Evolutionary conservation across 2,113 vertebrate genomes (phyloP).

Genomic region (Clupea harengus): DNA sequence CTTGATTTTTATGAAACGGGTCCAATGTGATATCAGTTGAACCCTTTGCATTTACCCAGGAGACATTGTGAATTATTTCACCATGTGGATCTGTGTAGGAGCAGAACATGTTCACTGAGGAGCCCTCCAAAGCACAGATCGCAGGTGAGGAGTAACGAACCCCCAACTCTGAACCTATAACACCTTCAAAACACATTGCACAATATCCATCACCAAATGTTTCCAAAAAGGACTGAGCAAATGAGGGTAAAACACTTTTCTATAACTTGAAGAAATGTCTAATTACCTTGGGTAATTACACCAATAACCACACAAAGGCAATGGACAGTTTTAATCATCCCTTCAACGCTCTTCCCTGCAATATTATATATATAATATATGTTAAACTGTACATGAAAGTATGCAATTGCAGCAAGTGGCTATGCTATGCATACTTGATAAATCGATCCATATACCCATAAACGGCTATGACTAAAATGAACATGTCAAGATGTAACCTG

Average conservation of each 20-base stretch:
- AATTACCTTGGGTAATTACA: too few relatives aligned
- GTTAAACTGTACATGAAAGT: too few relatives aligned
- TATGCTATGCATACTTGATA: too few relatives aligned
- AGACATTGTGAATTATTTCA: neutral
- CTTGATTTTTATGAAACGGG: neutral
- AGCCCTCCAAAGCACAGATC: neutral
- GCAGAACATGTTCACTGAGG: neutral
- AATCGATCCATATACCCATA: too few relatives aligned
- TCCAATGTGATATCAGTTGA: neutral
- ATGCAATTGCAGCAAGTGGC: too few relatives aligned
- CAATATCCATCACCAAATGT: neutral
- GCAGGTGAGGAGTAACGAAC: neutral
- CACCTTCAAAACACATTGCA: neutral
- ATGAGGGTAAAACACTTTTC: neutral
- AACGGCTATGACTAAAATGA: too few relatives aligned
- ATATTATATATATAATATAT: too few relatives aligned
- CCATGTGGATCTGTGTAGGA: neutral
- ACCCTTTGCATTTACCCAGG: neutral
- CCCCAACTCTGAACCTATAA: neutral
- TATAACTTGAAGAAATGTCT: too few relatives aligned
- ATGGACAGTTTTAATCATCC: too few relatives aligned
- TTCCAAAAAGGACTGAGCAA: neutral
- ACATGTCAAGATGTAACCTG: too few relatives aligned
- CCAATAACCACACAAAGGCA: too few relatives aligned
- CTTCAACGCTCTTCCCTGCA: too few relatives aligned